phyloP scores from a whole-genome alignment of 2,888 invertebrate species.

The Candidula unifasciata region DNA sequence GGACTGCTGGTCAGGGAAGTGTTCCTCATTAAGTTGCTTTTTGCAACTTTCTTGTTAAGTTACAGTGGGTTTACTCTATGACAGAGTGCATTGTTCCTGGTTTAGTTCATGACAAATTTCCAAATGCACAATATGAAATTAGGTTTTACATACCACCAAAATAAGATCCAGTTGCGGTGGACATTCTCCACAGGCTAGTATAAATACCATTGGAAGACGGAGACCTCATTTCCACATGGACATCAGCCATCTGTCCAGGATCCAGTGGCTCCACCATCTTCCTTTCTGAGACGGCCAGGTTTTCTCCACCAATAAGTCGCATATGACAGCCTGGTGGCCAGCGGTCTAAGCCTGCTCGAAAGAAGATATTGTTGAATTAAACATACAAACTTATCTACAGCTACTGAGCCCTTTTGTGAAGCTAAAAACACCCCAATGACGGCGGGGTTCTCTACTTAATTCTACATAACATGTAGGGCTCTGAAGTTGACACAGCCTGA shows the following conservation, averaged over 20 bases:
- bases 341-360: conserved; percentile 81
- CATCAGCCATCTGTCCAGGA: conserved; percentile 87
- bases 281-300: conserved; percentile 81
- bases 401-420: neutral
- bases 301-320: conserved; percentile 85
- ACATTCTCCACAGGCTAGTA: conserved; percentile 93
- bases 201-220: conserved; percentile 87
- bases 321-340: conserved; percentile 91
- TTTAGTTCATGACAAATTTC: no score
- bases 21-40: no score
- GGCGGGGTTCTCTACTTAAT: no score
- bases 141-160: conserved; percentile 88
- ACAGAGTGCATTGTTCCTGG: no score
- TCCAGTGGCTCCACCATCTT: conserved; percentile 85
- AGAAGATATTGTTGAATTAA: conserved; percentile 17
- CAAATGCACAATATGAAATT: no score
- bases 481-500: no score
- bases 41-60: no score
- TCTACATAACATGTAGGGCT: no score
- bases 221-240: conserved; percentile 88
- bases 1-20: no score
- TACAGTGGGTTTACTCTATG: no score
- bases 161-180: conserved; percentile 90
- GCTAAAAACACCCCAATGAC: no score
- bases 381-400: neutral